Evolutionary conservation across 2,797 vertebrate genomes (phyloP).

Genomic region (Acomys russatus): DNA sequence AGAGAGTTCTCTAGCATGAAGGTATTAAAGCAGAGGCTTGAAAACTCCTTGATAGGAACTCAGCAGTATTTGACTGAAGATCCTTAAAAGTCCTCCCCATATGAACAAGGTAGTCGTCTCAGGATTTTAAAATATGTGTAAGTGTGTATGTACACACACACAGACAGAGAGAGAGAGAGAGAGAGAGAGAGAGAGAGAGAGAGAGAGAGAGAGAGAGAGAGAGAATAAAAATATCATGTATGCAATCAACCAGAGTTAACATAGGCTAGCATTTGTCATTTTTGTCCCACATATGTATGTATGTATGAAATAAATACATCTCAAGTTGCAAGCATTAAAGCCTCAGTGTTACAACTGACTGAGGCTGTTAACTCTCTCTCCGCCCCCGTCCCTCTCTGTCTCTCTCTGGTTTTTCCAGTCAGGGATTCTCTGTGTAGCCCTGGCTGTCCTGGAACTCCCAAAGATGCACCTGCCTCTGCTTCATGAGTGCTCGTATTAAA

Average conservation of each 20-base stretch:
- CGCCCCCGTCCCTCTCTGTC: neutral
- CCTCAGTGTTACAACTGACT: neutral
- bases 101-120: slow-evolving; percentile 44
- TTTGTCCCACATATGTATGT: slow-evolving; percentile 19
- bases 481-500: neutral
- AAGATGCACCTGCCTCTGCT: neutral
- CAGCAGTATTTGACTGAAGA: slow-evolving; percentile 2
- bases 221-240: slow-evolving; percentile 14
- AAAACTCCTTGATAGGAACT: slow-evolving; percentile 2
- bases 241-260: slow-evolving; percentile 30
- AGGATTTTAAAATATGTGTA: slow-evolving; percentile 9
- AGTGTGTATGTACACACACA: neutral
- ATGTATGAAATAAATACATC: slow-evolving; percentile 34
- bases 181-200: too few species aligned
- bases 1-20: neutral
- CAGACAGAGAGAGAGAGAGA: too few species aligned
- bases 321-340: slow-evolving; percentile 20
- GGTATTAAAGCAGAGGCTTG: slow-evolving; percentile 15
- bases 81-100: neutral
- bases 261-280: neutral
- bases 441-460: neutral
- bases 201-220: neutral
- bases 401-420: neutral
- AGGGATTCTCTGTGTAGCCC: neutral
- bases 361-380: neutral